Base-by-base conservation (phyloP, 23 tunicate genomes). In the Botrylloides violaceus region DNA sequence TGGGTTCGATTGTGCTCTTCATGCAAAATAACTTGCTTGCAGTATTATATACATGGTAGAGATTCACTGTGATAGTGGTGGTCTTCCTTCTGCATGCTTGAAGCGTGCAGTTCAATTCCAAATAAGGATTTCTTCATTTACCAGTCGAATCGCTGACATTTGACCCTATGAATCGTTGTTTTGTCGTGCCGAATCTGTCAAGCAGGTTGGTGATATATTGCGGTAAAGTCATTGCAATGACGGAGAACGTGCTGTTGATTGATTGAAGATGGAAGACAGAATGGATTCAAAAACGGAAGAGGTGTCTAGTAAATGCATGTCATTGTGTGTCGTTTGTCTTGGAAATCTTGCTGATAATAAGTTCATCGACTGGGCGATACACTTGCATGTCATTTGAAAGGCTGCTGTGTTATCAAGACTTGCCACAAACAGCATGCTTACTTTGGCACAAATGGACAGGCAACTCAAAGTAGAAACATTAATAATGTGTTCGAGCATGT, bases 311-410 rank as follows among this genome's bases (percentile, higher is more conserved):
- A 63, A 63, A 63, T 63, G 70, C 70, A 63, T 63, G 70, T 63
- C 33, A 63, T 63, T 59, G 70, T 27, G 70, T 63, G 70, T 63
- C 70, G 70, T 63, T 33, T 63, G 70, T 63, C 70, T 63, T 58
- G 26, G 62, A 58, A 58, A 58, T 23, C 34, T 63, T 27, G 32
- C 33, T 63, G 29, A 63, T 28, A 63, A 58, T 58, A 58, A 5
- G 26, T 25, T 63, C 70, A 63, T 63, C 70, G 3, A 63, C 70
- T 28, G 20, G 4, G 7, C 20, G 19, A 28, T 15, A 33, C 70
- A 63, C 70, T 23, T 63, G 70, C 70, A 63, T 63, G 70, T 9
- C 18, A 28, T 63, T 29, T 63, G 32, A 28, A 63, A 63, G 35
- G 23, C 70, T 3, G 70, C 18, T 21, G 64, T 22, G 9, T 7